Conservation (phyloP, 2,888 invertebrate species). For the Macropis europaea region DNA sequence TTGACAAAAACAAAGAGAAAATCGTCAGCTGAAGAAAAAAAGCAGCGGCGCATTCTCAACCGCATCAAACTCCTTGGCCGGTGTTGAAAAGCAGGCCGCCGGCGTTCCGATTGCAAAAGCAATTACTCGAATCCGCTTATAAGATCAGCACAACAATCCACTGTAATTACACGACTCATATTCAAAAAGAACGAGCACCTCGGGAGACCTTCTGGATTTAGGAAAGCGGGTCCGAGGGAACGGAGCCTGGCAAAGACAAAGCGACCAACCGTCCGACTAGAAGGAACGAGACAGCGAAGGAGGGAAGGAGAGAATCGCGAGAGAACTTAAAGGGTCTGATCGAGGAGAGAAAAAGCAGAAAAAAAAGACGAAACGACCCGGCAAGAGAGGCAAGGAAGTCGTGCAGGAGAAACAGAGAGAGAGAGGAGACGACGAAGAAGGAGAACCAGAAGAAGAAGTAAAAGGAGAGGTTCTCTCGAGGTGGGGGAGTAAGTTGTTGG, state of each 20-base stretch:
- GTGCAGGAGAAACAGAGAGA: constrained; percentile 1
- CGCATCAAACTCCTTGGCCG: neutral
- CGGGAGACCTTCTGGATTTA: constrained; percentile 43
- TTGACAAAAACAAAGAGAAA: too few species aligned
- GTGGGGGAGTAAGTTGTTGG: constrained; percentile 57
- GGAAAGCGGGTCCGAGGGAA: constrained; percentile 45
- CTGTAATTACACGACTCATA: constrained; percentile 54
- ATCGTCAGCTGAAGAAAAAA: too few species aligned
- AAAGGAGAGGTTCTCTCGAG: constrained; percentile 33
- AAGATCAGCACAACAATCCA: constrained; percentile 43
- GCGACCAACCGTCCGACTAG: constrained; percentile 8
- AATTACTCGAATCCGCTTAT: constrained; percentile 39
- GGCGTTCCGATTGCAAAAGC: neutral
- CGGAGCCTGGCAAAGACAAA: constrained; percentile 46
- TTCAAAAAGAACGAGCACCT: constrained; percentile 20
- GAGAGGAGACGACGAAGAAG: constrained; percentile 19
- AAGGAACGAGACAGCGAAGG: constrained; percentile 8
- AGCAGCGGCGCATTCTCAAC: neutral
- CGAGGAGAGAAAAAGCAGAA: constrained; percentile 23
- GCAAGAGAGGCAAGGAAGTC: constrained; percentile 18
- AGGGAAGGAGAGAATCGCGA: neutral
- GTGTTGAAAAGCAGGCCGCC: neutral
- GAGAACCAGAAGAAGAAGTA: constrained; percentile 22
- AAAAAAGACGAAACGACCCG: constrained; percentile 3
- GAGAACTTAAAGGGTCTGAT: constrained; percentile 40